phyloP scores from a whole-genome alignment of 2,888 invertebrate genomes.

The Choristoneura rosaceana region DNA sequence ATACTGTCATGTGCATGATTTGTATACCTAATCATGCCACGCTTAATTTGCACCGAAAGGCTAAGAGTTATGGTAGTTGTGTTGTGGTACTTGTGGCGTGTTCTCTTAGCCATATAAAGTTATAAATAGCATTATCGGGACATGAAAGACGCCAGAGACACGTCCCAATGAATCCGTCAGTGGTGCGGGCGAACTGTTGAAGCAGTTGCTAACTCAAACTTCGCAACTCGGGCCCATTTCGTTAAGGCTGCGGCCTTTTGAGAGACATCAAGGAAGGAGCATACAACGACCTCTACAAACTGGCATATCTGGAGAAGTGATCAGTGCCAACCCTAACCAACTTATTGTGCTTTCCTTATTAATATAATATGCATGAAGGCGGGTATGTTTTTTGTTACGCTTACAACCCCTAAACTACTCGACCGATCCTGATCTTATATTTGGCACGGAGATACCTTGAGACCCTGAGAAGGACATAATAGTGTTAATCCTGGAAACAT shows the following conservation, averaged over 20 bases:
- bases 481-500: no score
- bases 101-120: slow-evolving; percentile 1
- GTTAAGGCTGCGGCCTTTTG: slow-evolving; percentile 22
- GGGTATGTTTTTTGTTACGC: no score
- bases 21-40: neutral
- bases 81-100: no score
- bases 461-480: no score
- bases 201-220: slow-evolving; percentile 38
- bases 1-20: neutral
- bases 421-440: no score
- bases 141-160: slow-evolving; percentile 31
- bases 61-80: neutral
- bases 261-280: neutral
- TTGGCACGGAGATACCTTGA: no score
- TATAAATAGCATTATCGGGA: slow-evolving; percentile 34
- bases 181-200: slow-evolving; percentile 30
- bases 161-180: slow-evolving; percentile 39
- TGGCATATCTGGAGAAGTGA: no score
- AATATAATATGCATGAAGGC: no score
- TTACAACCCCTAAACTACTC: no score
- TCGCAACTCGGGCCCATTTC: slow-evolving; percentile 21
- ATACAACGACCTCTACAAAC: neutral
- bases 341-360: no score
- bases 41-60: neutral
- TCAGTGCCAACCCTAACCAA: no score